Evolutionary conservation across 2,888 invertebrate genomes (phyloP), one percentile per base, ranked within the genome.

Genomic region (Eristalis tenax): DNA sequence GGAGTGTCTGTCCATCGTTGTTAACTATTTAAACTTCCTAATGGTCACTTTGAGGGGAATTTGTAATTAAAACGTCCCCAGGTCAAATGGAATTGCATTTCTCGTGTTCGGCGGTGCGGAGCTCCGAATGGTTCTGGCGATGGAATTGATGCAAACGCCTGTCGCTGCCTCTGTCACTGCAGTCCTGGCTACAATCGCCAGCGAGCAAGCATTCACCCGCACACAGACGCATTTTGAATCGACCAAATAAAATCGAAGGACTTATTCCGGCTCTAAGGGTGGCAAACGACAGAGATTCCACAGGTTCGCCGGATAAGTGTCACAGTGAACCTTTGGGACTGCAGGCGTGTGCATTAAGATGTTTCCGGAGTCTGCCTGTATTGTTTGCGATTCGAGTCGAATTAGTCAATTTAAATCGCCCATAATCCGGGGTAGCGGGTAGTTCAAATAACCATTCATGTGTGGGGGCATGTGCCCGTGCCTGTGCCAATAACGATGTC

Each of bases 41-140:
- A 88, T 88, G 89, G 85, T 88, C 89, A 84, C 89, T 88, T 88
- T 89, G 89, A 89, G 89, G 88, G 84, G 88, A 89, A 88, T 88
- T 85, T 80, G 89, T 89, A 89, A 89, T 89, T 89, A 89, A 89
- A 89, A 88, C 85, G 89, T 89, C 88, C 88, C 89, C 88, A 83
- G 88, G 79, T 87, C 88, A 78, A 82, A 80, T 85, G 82, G 78
- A 88, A 87, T 87, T 87, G 87, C 87, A 87, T 87, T 87, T 87
- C 87, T 87, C 71, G 87, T 83, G 83, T 80, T 83, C 83, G 79
- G 83, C 83, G 80, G 76, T 83, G 75, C 83, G 71, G 61, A 75
- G 82, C 78, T 83, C 70, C 81, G 50, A 81, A 81, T 69, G 65
- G 76, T 61, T 77, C 38, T 82, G n/a, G 64, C 8, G 1, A 18